phyloP scores from a whole-genome alignment of 2,113 vertebrate species.

The Todiramphus saurophagus region DNA sequence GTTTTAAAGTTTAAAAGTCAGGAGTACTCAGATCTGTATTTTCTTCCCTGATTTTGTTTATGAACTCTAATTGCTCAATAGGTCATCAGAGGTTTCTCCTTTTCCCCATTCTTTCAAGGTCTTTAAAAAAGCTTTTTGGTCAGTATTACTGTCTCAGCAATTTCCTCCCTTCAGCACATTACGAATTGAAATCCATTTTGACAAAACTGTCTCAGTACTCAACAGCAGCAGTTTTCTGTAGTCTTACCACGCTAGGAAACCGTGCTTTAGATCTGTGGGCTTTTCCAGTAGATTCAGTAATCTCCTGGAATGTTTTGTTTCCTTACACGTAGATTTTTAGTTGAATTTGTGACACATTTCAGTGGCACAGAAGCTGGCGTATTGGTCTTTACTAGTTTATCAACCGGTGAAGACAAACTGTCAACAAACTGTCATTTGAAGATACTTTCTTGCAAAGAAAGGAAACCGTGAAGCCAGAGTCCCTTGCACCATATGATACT shows the following conservation, averaged over 20 bases:
- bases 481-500: neutral
- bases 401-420: neutral
- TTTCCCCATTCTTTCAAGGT: neutral
- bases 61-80: neutral
- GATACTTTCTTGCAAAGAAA: neutral
- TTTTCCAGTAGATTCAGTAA: neutral
- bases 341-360: neutral
- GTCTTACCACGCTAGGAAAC: neutral
- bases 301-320: neutral
- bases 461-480: neutral
- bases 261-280: neutral
- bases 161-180: neutral
- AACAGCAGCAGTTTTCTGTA: neutral
- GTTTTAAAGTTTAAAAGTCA: neutral
- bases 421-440: neutral
- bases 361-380: neutral
- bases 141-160: neutral
- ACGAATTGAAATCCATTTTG: neutral
- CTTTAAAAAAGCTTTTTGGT: neutral
- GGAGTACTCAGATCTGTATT: neutral
- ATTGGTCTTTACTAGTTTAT: neutral
- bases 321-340: neutral
- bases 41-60: neutral
- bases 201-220: neutral
- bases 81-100: neutral